Conservation (phyloP, 2,113 vertebrate species). For the Cettia cetti region DNA sequence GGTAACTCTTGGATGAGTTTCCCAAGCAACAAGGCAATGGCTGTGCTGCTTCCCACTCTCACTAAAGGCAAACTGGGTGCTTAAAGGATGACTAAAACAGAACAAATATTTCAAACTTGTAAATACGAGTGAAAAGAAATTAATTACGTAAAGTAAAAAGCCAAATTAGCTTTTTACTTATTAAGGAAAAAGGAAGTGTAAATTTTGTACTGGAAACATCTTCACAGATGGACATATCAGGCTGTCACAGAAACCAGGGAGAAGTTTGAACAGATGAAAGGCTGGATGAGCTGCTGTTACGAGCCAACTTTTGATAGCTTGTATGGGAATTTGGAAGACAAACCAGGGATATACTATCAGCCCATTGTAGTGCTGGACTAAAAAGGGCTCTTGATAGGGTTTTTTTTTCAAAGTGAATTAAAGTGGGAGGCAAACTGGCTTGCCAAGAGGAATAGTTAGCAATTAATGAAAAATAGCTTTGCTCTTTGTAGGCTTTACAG, state of each 20-base stretch:
- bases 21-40: neutral
- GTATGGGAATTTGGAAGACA: neutral
- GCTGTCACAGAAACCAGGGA: neutral
- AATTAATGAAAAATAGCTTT: conserved; percentile 42
- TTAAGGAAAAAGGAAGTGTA: neutral
- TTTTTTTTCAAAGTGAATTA: neutral
- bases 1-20: neutral
- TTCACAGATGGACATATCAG: neutral
- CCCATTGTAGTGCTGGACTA: neutral
- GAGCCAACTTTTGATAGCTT: neutral
- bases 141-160: neutral
- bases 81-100: neutral
- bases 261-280: neutral
- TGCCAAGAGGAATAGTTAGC: conserved; percentile 26
- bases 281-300: neutral
- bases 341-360: neutral
- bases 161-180: neutral
- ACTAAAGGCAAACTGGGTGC: neutral
- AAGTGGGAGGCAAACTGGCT: conserved; percentile 18
- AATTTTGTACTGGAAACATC: neutral
- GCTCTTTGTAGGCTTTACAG: conserved; percentile 29
- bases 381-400: neutral
- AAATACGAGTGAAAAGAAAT: neutral
- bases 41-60: neutral
- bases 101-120: neutral